phyloP scores from a whole-genome alignment of 2,113 vertebrate genomes.

The Semnornis frantzii region DNA sequence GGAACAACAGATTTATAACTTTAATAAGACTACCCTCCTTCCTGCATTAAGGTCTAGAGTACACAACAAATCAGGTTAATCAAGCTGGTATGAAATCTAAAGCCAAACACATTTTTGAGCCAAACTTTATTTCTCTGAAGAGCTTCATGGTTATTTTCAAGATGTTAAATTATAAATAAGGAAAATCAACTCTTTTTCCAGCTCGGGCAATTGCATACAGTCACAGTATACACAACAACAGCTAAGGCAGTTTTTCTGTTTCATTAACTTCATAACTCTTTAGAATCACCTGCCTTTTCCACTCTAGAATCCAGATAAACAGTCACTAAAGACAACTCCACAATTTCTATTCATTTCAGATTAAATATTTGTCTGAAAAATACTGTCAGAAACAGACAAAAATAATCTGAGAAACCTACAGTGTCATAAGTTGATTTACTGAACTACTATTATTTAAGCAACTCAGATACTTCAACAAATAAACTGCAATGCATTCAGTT shows the following conservation, averaged over 20 bases:
- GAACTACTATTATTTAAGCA: not conserved
- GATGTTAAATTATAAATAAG: conserved; percentile 37
- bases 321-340: not conserved
- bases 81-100: conserved; percentile 29
- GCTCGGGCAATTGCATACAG: not conserved
- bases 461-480: not conserved
- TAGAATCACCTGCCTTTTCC: not conserved
- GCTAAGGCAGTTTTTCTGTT: not conserved
- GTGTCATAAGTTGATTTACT: not conserved
- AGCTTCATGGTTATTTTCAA: conserved; percentile 20
- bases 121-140: conserved; percentile 40
- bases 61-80: conserved; percentile 49
- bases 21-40: conserved; percentile 40
- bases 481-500: not conserved
- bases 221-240: not conserved
- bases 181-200: conserved; percentile 27
- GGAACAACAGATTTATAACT: conserved; percentile 55
- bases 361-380: not conserved
- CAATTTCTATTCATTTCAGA: not conserved
- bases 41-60: conserved; percentile 5
- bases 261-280: conserved; percentile 3
- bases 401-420: not conserved
- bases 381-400: not conserved
- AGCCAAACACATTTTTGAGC: not conserved
- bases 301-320: conserved; percentile 9